phyloP scores from a whole-genome alignment of 53 echinoderm and acorn worm genomes.

The Patiria pectinifera region DNA sequence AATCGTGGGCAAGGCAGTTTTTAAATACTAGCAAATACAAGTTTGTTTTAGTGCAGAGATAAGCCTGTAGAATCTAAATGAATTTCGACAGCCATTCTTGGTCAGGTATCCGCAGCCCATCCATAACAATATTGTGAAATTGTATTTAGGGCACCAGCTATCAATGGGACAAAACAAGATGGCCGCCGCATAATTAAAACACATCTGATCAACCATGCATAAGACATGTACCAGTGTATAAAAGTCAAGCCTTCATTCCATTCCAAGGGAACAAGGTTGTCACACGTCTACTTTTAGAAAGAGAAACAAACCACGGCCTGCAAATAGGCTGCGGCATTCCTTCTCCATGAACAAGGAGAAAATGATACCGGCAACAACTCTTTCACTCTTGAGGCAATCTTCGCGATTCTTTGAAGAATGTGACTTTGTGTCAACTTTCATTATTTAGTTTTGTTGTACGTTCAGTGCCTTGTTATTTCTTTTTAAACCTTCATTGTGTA shows the following conservation, averaged over 20 bases:
- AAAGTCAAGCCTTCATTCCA: not conserved
- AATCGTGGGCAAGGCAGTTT: conserved; percentile 62
- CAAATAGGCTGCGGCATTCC: conserved; percentile 9
- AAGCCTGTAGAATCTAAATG: not conserved
- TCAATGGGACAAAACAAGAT: not conserved
- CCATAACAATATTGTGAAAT: not conserved
- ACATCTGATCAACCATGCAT: not conserved
- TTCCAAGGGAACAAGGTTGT: conserved; percentile 15
- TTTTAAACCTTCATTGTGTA: not conserved
- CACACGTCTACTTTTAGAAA: conserved; percentile 28
- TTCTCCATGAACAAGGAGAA: conserved; percentile 26
- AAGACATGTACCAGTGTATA: not conserved
- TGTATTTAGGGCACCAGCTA: not conserved
- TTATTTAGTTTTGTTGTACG: not conserved
- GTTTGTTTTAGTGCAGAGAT: not conserved
- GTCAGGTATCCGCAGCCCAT: not conserved
- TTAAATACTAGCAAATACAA: conserved; percentile 9
- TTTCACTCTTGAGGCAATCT: not conserved
- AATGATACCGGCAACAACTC: conserved; percentile 3
- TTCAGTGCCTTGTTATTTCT: not conserved
- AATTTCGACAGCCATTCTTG: not conserved
- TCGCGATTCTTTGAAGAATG: not conserved
- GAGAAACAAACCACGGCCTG: conserved; percentile 28
- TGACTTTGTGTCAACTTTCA: conserved; percentile 7
- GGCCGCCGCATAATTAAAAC: not conserved